These are phyloP conservation scores for Drosophila pegasa DNA, from an alignment of 2,888 invertebrate species.

Conservation along the genomic window DNA sequence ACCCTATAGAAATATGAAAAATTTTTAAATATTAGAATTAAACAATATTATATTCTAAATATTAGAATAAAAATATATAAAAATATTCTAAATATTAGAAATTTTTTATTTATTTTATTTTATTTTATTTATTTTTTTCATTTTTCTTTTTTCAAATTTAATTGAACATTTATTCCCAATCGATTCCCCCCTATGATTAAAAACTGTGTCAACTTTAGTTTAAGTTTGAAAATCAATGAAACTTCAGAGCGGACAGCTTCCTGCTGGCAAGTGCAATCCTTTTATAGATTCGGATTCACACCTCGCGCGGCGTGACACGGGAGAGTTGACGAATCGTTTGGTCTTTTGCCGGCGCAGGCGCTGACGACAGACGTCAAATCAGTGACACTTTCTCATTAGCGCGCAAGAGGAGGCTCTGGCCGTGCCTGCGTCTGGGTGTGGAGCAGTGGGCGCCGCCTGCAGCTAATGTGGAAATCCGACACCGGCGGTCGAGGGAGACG, in stretches of 20 bases:
- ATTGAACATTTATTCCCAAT: too few relatives aligned
- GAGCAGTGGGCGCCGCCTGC: slow-evolving; percentile 53
- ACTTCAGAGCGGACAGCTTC: slow-evolving; percentile 18
- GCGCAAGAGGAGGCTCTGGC: slow-evolving; percentile 10
- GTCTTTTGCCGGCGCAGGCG: slow-evolving; percentile 57
- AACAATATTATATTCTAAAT: too few relatives aligned
- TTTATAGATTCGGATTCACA: slow-evolving; percentile 20
- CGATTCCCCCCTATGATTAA: not conserved
- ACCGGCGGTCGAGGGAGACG: slow-evolving; percentile 39
- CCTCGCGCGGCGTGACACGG: slow-evolving; percentile 44
- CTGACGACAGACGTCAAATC: slow-evolving; percentile 70
- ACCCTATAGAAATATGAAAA: too few relatives aligned
- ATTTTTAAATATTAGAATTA: too few relatives aligned
- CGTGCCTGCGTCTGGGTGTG: slow-evolving; percentile 16
- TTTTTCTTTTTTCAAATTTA: too few relatives aligned
- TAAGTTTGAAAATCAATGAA: slow-evolving; percentile 30
- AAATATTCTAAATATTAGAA: too few relatives aligned
- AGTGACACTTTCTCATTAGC: slow-evolving; percentile 77
- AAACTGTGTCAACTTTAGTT: slow-evolving; percentile 35
- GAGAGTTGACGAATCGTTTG: slow-evolving; percentile 65
- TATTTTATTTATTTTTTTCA: too few relatives aligned
- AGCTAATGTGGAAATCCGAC: slow-evolving; percentile 68
- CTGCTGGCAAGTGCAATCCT: slow-evolving; percentile 19
- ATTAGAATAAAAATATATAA: too few relatives aligned
- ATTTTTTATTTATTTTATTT: too few relatives aligned